Evolutionary conservation across 2,888 invertebrate species (phyloP), one percentile per base, ranked within the genome.

Genomic region (Athalia rosae): DNA sequence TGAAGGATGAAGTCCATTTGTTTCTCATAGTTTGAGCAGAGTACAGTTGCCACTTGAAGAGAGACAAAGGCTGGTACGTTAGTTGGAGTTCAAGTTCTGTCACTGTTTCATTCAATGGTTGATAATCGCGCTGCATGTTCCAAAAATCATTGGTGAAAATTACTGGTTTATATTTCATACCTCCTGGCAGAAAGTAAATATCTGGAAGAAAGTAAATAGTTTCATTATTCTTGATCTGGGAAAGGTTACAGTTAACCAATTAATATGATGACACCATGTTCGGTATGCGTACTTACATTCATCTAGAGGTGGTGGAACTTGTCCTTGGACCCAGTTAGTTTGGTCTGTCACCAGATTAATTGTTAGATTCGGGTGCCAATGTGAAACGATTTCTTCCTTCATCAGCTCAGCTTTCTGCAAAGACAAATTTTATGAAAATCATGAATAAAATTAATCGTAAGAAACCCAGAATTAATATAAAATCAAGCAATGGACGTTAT

Each of bases 341-440:
- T 98, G 98, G 91, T 99, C 99, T 73, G 96, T 96, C 2, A 99
- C 95, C 71, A 99, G 89, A 90, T 98, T 99, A 74, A 99, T 92
- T 0, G 99, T 99, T 85, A 99, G 90, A 91, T 99, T 99, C 4
- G 99, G 98, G 93, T 99, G 99, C 99, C 99, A 99, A 90, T 99
- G 99, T 3, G 99, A 98, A 0, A 99, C 92, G 78, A 99, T 95
- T 90, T 98, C 98, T 85, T 95, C 95, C 85, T 94, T 94, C 87
- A 95, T 91, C 76, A 93, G 92, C 85, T 95, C 94, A 56, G 95
- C 93, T 92, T 96, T 95, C 90, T 93, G 91, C 78, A 93, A 87
- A 69, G 64, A 71, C 79, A 56, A 43, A 28, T 15, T 28, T 4
- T 9, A 67, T 28, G 6, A 15, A 50, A 9, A 4, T 53, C 28